Evolutionary conservation across 2,113 vertebrate genomes (phyloP), one percentile per base, ranked within the genome.

Genomic region (Megaceryle torquata): DNA sequence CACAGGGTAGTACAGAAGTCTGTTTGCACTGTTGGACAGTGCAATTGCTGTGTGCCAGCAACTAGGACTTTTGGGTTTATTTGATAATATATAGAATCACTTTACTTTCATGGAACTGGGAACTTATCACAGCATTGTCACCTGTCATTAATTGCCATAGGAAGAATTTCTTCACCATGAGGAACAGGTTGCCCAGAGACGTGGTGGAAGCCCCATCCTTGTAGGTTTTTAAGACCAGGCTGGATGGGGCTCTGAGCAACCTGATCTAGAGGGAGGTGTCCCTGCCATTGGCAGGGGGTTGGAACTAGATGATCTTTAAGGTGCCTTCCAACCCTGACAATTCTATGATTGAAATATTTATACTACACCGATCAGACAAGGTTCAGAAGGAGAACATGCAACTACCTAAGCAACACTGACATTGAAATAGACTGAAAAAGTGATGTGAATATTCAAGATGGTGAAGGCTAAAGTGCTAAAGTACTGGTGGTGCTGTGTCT

Each of bases 341-440:
- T 41, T 41, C 39, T 41, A 41, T 41, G 39, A 41, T 8, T 72
- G 59, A 81, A 70, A 26, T 61, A 53, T 35, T 81, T 39, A 33
- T 33, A 33, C 11, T 9, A 59, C 19, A 24, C 26, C 7, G 2
- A 33, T 43, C 39, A 60, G 35, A 25, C 0, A 0, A 43, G 26
- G 12, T 9, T 86, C 54, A 44, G 24, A 48, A 76, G 13, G 6
- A 51, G 19, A 76, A 35, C 0, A 2, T 6, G 4, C 3, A 31
- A 9, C 21, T 6, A 20, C 26, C 13, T n/a, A 57, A 78, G 43
- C 15, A 56, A 11, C 10, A n/a, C 2, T 11, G 24, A 39, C 5
- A 6, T 3, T 74, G 33, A 83, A 61, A 65, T 1, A 69, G 19
- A 41, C 21, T 71, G 22, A 64, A 63, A 80, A 84, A 6, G 9